Percentiles rank a stretch among this genome's conserved stretches.
Conservation (phyloP, 2,113 vertebrate genomes). For the Sinocyclocheilus anophthalmus region DNA sequence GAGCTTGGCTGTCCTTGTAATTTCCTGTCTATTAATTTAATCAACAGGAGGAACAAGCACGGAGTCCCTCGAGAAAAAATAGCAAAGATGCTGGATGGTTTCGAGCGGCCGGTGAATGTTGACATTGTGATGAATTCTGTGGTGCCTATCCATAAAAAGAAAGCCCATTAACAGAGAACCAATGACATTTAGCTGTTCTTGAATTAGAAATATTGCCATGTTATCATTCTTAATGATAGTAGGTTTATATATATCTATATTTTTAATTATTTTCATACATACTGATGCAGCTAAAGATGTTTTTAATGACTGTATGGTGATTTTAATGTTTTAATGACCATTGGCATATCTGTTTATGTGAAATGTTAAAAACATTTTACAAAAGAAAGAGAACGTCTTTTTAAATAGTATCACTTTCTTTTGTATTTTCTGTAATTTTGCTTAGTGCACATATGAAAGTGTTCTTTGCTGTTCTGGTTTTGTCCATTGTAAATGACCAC, state of each 20-base stretch:
- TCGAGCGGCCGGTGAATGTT: constrained; percentile 83
- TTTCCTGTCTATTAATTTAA: constrained; percentile 36
- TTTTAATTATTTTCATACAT: background rate
- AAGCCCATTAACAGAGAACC: constrained; percentile 68
- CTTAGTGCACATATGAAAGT: background rate
- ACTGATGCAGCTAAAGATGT: background rate
- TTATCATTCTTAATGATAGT: constrained; percentile 17
- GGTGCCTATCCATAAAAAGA: constrained; percentile 79
- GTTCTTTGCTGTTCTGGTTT: background rate
- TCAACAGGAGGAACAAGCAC: constrained; percentile 91
- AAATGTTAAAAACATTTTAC: background rate
- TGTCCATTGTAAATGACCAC: background rate
- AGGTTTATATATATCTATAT: background rate
- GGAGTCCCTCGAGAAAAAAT: constrained; percentile 88
- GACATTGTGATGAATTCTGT: constrained; percentile 88
- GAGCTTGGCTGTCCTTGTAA: background rate
- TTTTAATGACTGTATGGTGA: background rate
- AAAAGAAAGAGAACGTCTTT: background rate
- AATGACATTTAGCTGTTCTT: constrained; percentile 7
- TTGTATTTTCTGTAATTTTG: background rate
- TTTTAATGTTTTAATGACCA: background rate
- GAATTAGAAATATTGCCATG: background rate
- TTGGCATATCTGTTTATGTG: background rate
- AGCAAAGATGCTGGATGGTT: constrained; percentile 89
- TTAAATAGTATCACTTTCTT: constrained; percentile 2